Percentiles rank a stretch among this genome's conserved stretches.
phyloP scores from a whole-genome alignment of 2,888 invertebrate genomes.

The Matsumyia berberina region DNA sequence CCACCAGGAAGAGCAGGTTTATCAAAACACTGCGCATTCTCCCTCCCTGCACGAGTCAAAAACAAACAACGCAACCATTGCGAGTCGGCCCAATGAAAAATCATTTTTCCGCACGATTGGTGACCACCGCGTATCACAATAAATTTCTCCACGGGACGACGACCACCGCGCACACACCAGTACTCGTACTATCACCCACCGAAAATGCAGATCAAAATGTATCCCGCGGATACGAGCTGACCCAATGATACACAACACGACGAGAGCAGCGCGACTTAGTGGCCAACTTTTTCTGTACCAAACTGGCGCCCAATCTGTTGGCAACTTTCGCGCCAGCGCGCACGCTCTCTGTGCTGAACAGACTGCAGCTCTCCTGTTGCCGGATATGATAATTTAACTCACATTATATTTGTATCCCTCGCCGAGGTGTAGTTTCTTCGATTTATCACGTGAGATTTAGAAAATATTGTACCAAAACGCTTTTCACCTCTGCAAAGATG shows the following conservation, averaged over 20 bases:
- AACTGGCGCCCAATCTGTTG: constrained; percentile 70
- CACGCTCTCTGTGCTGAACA: constrained; percentile 42
- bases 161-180: not conserved
- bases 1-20: constrained; percentile 67
- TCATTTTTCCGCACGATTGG: constrained; percentile 73
- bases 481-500: constrained; percentile 15
- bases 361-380: constrained; percentile 34
- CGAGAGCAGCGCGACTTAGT: constrained; percentile 49
- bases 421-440: constrained; percentile 52
- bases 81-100: constrained; percentile 64
- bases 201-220: constrained; percentile 72
- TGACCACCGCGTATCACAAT: constrained; percentile 63
- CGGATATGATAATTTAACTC: constrained; percentile 75
- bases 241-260: constrained; percentile 62
- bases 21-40: not conserved
- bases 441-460: constrained; percentile 72
- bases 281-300: constrained; percentile 65
- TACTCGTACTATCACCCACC: constrained; percentile 60
- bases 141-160: constrained; percentile 70
- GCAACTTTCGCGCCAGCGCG: constrained; percentile 60
- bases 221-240: constrained; percentile 74
- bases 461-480: constrained; percentile 32
- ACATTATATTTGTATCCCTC: constrained; percentile 63
- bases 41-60: constrained; percentile 9
- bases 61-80: constrained; percentile 15